phyloP scores from a whole-genome alignment of 2,113 vertebrate species.

The Raja brachyura region DNA sequence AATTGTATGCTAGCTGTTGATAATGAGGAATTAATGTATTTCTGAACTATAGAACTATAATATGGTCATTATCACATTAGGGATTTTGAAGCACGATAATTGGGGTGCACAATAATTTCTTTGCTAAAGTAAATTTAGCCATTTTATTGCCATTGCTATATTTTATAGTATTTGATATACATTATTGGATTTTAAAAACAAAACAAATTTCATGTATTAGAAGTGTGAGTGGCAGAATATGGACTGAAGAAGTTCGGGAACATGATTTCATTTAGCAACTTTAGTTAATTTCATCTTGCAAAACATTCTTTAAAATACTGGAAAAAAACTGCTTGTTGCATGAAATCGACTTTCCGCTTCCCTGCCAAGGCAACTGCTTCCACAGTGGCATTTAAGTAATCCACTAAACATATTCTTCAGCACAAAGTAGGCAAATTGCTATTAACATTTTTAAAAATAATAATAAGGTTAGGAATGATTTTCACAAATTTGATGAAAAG shows the following conservation, averaged over 20 bases:
- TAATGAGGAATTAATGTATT: not conserved
- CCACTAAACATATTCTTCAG: not conserved
- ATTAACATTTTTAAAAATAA: not conserved
- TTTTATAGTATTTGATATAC: not conserved
- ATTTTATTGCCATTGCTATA: not conserved
- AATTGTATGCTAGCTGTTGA: not conserved
- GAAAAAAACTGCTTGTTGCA: not conserved
- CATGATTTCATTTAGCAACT: not conserved
- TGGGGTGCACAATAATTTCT: not conserved
- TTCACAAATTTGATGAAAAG: not conserved
- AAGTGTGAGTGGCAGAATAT: not conserved
- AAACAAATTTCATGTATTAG: not conserved
- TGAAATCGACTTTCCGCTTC: not conserved
- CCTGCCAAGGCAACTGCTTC: not conserved
- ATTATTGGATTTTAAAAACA: not conserved
- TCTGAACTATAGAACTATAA: not conserved
- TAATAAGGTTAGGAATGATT: too few species aligned
- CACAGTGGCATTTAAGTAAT: not conserved
- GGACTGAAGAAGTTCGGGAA: not conserved
- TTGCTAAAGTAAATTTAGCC: not conserved
- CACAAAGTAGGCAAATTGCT: not conserved
- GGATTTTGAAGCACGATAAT: not conserved
- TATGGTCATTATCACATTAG: not conserved
- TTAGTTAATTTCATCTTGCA: not conserved
- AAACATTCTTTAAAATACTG: constrained; percentile 11